These are phyloP conservation scores for Poicephalus gulielmi DNA, from an alignment of 2,113 vertebrate genomes.

Conservation along the genomic window DNA sequence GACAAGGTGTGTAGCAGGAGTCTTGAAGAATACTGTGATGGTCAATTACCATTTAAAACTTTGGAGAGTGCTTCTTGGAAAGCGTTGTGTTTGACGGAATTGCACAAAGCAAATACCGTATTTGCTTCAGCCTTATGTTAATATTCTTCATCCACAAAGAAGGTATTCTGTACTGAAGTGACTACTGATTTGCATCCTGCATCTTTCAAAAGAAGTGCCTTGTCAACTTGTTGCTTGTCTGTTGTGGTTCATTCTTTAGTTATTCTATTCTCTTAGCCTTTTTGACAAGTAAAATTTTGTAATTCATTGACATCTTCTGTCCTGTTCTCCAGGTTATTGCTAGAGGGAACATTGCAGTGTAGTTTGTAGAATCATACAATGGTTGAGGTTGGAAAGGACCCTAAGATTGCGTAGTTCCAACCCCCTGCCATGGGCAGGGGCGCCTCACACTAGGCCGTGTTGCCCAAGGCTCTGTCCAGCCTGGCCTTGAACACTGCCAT, in stretches of 20 bases:
- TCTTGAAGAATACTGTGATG: not conserved
- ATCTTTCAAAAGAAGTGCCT: not conserved
- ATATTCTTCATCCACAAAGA: not conserved
- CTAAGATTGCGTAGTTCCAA: not conserved
- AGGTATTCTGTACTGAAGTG: not conserved
- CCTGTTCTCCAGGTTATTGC: not conserved
- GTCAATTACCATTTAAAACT: not conserved
- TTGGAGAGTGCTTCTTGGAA: not conserved
- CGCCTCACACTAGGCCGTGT: not conserved
- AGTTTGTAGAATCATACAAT: not conserved
- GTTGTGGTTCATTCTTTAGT: not conserved
- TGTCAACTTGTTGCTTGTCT: not conserved
- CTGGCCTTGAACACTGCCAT: not conserved
- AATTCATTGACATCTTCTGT: not conserved
- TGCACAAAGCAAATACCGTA: not conserved
- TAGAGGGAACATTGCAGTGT: not conserved
- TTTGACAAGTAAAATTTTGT: not conserved
- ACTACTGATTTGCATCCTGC: not conserved
- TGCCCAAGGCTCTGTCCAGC: not conserved
- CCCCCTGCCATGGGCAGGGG: not conserved
- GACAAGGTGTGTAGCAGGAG: not conserved
- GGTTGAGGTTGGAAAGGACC: not conserved
- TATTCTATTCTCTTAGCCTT: not conserved
- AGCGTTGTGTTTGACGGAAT: not conserved
- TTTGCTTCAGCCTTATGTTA: not conserved